Conservation (phyloP, 1,140 invertebrate species). For the Magallana gigas region DNA sequence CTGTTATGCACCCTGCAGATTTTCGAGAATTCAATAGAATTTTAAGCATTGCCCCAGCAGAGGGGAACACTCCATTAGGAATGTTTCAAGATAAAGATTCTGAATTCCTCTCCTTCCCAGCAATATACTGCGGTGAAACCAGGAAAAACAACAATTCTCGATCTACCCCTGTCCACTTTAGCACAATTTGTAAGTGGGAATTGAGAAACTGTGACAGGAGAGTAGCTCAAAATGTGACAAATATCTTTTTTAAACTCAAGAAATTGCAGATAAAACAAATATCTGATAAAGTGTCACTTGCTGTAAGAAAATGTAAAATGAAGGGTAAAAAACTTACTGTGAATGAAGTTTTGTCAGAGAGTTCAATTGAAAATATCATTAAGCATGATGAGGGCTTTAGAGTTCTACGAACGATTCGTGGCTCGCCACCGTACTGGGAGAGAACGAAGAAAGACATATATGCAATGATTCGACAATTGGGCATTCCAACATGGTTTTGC, state of each 20-base stretch:
- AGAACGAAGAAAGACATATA: conserved; percentile 58
- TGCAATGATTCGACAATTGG: conserved; percentile 63
- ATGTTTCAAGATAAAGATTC: conserved; percentile 49
- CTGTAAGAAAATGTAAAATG: conserved; percentile 42
- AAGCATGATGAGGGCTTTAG: conserved; percentile 59
- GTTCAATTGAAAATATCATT: conserved; percentile 47
- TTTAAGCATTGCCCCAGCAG: conserved; percentile 45
- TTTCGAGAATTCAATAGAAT: conserved; percentile 4
- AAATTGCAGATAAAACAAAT: conserved; percentile 50
- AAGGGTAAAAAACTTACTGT: conserved; percentile 49
- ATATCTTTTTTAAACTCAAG: conserved; percentile 54
- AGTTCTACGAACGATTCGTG: conserved; percentile 52
- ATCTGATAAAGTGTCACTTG: conserved; percentile 40
- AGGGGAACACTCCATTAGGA: conserved; percentile 46
- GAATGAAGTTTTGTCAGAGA: not conserved
- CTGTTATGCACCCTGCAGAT: conserved; percentile 42
- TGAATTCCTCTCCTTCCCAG: conserved; percentile 56
- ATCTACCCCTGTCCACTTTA: conserved; percentile 43
- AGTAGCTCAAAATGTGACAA: conserved; percentile 42
- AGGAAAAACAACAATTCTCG: conserved; percentile 22
- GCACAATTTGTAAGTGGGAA: conserved; percentile 49
- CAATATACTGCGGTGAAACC: conserved; percentile 61
- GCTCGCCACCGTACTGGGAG: conserved; percentile 57
- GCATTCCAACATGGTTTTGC: conserved; percentile 54
- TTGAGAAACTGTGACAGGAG: conserved; percentile 44